Evolutionary conservation across 2,888 invertebrate genomes (phyloP), one percentile per base, ranked within the genome.

Genomic region (Nebria salina): DNA sequence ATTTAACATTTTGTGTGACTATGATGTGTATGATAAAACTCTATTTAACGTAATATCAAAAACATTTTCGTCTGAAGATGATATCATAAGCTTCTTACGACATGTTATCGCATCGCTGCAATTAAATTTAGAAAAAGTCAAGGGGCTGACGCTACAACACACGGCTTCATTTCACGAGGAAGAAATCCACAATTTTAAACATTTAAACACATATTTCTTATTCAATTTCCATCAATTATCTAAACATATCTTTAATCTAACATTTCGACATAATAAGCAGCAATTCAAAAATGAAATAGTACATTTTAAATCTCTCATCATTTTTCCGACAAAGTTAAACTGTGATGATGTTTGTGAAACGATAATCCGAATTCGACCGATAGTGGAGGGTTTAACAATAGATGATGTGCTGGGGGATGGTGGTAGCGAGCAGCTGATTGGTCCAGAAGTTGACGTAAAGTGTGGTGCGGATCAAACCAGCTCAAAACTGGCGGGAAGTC

Each of bases 401-500:
- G 54, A 54, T 13, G 54, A 70, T 70, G 70, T 25, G 34, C 70
- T 70, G 26, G 70, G 6, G 26, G 26, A 70, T 70, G 25, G 26
- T 70, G 34, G 26, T 26, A 70, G 70, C 25, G 70, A 70, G 70
- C 54, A 54, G 54, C 70, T 70, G 70, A 70, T 70, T 70, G 70
- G 26, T 70, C 34, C 70, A 26, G 54, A 54, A 8, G 25, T 5
- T 70, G 25, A 25, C 25, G 70, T 20, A 26, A 34, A 70, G 34
- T 25, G 70, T 70, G 34, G 70, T 26, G 70, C 26, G 20, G 70
- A 54, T 8, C 54, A 54, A 54, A 54, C 54, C 54, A 54, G 54
- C 54, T 54, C 54, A 13, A 79, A 84, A 82, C 81, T 85, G 85
- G 85, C 86, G 83, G 85, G 83, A 43, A 86, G 85, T 82, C 85